Base-by-base conservation (phyloP, 2,113 vertebrate genomes). In the Ceyx cyanopectus region DNA sequence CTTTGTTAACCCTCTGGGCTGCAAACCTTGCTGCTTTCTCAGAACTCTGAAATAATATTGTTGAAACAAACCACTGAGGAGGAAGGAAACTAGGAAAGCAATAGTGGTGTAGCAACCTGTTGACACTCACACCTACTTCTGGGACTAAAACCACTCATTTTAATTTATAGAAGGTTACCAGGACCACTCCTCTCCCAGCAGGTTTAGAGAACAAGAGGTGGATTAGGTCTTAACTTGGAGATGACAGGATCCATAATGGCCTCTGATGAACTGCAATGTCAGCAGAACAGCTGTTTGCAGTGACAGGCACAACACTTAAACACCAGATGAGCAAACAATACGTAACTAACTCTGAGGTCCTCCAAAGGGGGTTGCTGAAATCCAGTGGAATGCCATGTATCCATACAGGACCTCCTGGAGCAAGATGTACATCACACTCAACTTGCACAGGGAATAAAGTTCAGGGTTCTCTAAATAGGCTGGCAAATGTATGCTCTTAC, bases 391-490 rank as follows among this genome's bases (percentile, higher is more conserved):
- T 1, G 18, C 20, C 5, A 32, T 1, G 43, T 10, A 7, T 7
- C 0, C 1, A 11, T 0, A 23, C 23, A 17, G n/a, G 19, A 32
- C 6, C 20, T 48, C 57, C n/a, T 19, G 1, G 3, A 22, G n/a
- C 0, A 18, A 51, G 22, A 10, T 1, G 9, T 10, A 27, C 45
- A 66, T 14, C 10, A 22, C 24, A 1, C 46, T n/a, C 24, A 29
- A 10, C 32, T 15, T 0, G 5, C 34, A 14, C 0, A 14, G 15
- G 19, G 18, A 3, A 29, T 1, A 22, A 57, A 79, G 29, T 19
- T 18, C 46, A 29, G 22, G 51, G 1, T 30, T 74, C 37, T 63
- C 29, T 14, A 7, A 34, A 9, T 0, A 34, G 7, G 15, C 19
- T 7, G 9, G 8, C 10, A 27, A 89, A 57, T 2, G 0, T 2